Conservation (phyloP, 2,888 invertebrate species). For the Lagria hirta region DNA sequence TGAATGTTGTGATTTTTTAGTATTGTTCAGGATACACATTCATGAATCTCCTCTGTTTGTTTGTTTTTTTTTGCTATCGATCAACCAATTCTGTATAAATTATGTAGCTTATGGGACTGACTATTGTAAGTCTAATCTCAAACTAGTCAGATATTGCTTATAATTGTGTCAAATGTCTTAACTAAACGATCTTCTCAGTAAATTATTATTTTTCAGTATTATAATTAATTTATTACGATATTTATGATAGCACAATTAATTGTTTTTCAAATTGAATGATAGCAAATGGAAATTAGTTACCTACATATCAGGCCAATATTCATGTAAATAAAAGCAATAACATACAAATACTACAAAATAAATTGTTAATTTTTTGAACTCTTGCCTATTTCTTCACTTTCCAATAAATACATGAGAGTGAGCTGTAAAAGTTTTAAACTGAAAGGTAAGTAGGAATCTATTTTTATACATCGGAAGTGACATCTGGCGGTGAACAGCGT, state of each 20-base stretch:
- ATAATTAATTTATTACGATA: conserved; percentile 34
- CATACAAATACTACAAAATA: conserved; percentile 37
- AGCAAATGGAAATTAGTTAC: conserved; percentile 43
- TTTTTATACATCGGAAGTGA: too few relatives aligned
- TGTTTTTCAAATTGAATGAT: conserved; percentile 32
- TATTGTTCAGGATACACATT: conserved; percentile 31
- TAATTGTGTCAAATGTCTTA: conserved; percentile 26
- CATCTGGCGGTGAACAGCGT: too few relatives aligned
- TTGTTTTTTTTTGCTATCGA: conserved; percentile 33
- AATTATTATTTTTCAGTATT: conserved; percentile 35
- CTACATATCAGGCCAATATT: conserved; percentile 42
- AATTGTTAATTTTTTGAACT: conserved; percentile 40
- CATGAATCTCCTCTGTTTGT: conserved; percentile 39
- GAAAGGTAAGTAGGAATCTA: too few relatives aligned
- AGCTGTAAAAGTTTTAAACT: too few relatives aligned
- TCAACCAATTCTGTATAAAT: conserved; percentile 33
- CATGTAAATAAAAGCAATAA: conserved; percentile 39
- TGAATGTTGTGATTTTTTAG: conserved; percentile 40
- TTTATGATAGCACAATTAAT: conserved; percentile 33
- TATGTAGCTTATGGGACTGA: conserved; percentile 31
- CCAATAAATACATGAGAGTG: too few relatives aligned
- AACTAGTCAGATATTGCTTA: conserved; percentile 40
- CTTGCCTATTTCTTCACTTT: too few relatives aligned
- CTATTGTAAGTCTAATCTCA: conserved; percentile 26
- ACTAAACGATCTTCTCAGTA: conserved; percentile 25